Conservation (phyloP, 1,140 invertebrate genomes). For the Liolophura sinensis region DNA sequence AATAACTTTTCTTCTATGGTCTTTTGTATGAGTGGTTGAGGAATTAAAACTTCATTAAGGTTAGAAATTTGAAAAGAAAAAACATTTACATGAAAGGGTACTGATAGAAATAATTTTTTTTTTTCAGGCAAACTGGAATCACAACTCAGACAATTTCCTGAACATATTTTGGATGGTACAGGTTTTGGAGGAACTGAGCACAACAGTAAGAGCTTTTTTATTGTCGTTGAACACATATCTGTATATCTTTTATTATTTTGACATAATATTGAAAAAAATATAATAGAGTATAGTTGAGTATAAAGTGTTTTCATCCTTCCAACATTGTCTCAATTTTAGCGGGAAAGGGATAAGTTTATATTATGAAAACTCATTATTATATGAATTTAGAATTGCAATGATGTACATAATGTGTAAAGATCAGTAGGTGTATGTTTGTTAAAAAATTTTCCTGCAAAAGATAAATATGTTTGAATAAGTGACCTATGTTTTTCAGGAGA, state of each 20-base stretch:
- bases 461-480: background rate
- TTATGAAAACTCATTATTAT: no score
- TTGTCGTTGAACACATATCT: background rate
- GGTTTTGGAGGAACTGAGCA: constrained; percentile 41
- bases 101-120: constrained; percentile 3
- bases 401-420: no score
- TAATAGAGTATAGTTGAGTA: background rate
- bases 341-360: no score
- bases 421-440: no score
- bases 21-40: background rate
- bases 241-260: background rate
- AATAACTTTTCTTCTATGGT: background rate
- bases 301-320: background rate
- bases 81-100: background rate
- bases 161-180: constrained; percentile 49
- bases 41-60: background rate
- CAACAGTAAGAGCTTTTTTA: constrained; percentile 32
- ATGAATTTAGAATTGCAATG: no score
- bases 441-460: no score
- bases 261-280: constrained; percentile 2
- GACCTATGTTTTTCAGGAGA: constrained; percentile 38
- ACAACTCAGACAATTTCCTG: constrained; percentile 41
- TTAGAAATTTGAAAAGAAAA: background rate
- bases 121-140: constrained; percentile 41
- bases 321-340: no score